A percentile compares a stretch with the other conserved stretches of the same genome.
These are phyloP conservation scores for Drosophila pandora DNA, from an alignment of 1,140 invertebrate species.

Conservation along the genomic window DNA sequence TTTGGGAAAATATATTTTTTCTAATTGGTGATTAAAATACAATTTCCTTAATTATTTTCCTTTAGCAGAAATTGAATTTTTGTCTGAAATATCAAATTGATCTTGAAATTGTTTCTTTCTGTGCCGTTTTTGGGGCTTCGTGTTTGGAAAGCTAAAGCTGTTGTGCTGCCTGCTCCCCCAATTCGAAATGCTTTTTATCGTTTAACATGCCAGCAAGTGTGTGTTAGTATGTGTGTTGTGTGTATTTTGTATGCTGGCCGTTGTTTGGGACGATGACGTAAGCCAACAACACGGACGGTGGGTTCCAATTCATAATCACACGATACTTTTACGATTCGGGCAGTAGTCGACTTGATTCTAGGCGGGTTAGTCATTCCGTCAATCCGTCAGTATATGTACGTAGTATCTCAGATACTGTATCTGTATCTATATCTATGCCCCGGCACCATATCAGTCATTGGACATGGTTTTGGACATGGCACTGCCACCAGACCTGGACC, in stretches of 20 bases:
- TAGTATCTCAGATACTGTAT: slow-evolving; percentile 12
- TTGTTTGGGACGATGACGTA: slow-evolving; percentile 72
- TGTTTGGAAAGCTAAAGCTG: slow-evolving; percentile 66
- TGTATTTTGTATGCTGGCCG: slow-evolving; percentile 48
- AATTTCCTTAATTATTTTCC: too few species aligned
- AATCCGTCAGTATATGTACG: slow-evolving; percentile 5
- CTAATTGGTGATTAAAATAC: too few species aligned
- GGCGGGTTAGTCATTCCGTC: slow-evolving; percentile 30
- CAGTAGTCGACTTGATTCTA: slow-evolving; percentile 29
- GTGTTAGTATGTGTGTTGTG: slow-evolving; percentile 35
- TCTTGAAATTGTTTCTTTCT: slow-evolving; percentile 12
- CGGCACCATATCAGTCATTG: slow-evolving; percentile 63
- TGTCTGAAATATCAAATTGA: not conserved
- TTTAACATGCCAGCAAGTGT: slow-evolving; percentile 38
- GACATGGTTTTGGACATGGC: slow-evolving; percentile 47
- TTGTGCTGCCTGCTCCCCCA: slow-evolving; percentile 50
- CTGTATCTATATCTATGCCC: slow-evolving; percentile 45
- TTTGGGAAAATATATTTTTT: too few species aligned
- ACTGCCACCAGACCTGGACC: slow-evolving; percentile 39
- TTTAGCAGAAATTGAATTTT: not conserved
- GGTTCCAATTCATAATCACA: slow-evolving; percentile 78
- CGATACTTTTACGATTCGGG: slow-evolving; percentile 60
- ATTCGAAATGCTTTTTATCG: slow-evolving; percentile 74
- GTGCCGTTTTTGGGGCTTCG: slow-evolving; percentile 48
- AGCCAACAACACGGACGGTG: slow-evolving; percentile 58